Base-by-base conservation (phyloP, 2,113 vertebrate species). In the Daubentonia madagascariensis region DNA sequence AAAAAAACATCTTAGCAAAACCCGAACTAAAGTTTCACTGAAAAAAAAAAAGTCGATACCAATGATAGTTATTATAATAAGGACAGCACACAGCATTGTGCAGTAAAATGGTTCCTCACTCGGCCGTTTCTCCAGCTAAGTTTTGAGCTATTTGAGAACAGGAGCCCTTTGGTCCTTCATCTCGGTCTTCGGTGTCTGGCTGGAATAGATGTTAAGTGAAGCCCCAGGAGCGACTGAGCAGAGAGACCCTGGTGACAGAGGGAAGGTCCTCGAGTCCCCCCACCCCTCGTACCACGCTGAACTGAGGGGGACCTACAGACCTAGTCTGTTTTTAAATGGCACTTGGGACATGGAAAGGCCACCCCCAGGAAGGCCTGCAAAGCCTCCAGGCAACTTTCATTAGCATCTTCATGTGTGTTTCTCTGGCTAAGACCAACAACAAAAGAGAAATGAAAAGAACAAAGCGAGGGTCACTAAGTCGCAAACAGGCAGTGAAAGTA, bases 391-490 rank as follows among this genome's bases (percentile, higher is more conserved):
- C 8, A 1, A 11, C 52, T 59, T 61, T 40, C 43, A 2, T 32
- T 7, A 43, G 65, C 30, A 28, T 32, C 20, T 8, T 3, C 4
- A 0, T 37, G 16, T 22, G 1, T 25, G 5, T 70, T 7, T n/a
- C 54, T 73, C 90, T 48, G 52, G 16, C 48, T 52, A 12, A 65
- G 59, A 61, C 4, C 0, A 54, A 30, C 20, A 52, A 11, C 18
- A 25, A 28, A 59, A 59, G 72, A 59, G 72, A 30, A 76, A 11
- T 48, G 25, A 25, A 45, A 48, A 23, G 45, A 45, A 35, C n/a
- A 86, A 50, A 78, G 61, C 61, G 0, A 28, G 0, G 12, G 67
- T 37, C 43, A 14, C 25, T n/a, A 25, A 40, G 4, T 0, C 7
- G 13, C 20, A 6, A 84, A 4, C 78, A 52, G 59, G 52, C 43